Conservation (phyloP, 2,888 invertebrate species). For the Nephrotoma guestfalica region DNA sequence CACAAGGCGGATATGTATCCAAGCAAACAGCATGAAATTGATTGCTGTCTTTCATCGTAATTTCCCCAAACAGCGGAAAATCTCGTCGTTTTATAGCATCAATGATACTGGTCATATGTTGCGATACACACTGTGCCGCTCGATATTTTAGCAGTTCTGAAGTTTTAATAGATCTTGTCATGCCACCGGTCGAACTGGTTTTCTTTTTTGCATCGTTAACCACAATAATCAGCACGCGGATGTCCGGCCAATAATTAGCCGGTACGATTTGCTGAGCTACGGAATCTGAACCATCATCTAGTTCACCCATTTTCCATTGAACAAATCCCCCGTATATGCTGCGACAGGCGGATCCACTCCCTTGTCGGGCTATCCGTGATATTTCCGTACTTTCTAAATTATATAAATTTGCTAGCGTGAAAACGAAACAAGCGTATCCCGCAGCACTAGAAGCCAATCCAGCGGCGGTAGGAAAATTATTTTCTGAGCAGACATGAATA, state of each 20-base stretch:
- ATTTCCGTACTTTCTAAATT: constrained; percentile 60
- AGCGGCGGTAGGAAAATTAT: constrained; percentile 98
- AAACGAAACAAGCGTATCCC: constrained; percentile 88
- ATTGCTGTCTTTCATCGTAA: constrained; percentile 96
- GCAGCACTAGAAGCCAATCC: constrained; percentile 97
- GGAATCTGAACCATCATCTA: constrained; percentile 56
- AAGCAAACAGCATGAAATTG: constrained; percentile 89
- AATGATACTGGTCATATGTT: constrained; percentile 45
- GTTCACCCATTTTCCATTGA: constrained; percentile 66
- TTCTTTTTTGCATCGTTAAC: constrained; percentile 73
- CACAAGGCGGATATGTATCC: constrained; percentile 87
- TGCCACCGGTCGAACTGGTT: constrained; percentile 75
- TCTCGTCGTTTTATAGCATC: constrained; percentile 44
- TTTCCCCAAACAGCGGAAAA: constrained; percentile 73
- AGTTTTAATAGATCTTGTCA: constrained; percentile 67
- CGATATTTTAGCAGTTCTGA: constrained; percentile 69
- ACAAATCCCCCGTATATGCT: constrained; percentile 93
- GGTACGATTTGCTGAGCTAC: constrained; percentile 59
- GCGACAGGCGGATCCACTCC: constrained; percentile 94
- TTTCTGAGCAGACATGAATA: constrained; percentile 71
- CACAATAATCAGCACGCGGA: constrained; percentile 79
- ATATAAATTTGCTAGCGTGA: constrained; percentile 61
- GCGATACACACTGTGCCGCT: constrained; percentile 55
- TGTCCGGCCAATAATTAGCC: constrained; percentile 73
- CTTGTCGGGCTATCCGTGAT: constrained; percentile 63